A percentile compares a stretch with the other conserved stretches of the same genome.
phyloP scores from a whole-genome alignment of 2,888 invertebrate species.

The Prosopocoilus inquinatus region DNA sequence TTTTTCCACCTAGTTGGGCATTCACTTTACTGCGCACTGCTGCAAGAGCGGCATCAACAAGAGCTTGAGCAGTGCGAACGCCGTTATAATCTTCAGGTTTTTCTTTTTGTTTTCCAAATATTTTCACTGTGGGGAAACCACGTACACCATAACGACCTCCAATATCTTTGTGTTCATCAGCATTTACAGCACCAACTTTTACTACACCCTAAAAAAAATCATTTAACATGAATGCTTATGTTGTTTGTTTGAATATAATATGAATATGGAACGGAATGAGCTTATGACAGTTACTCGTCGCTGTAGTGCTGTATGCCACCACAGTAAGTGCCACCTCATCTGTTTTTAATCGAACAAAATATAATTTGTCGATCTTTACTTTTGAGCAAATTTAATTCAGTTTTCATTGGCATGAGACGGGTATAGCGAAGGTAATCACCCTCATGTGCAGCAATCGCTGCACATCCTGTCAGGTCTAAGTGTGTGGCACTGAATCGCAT shows the following conservation, averaged over 20 bases:
- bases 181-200: slow-evolving; percentile 93
- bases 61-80: slow-evolving; percentile 77
- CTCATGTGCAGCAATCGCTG: too few relatives aligned
- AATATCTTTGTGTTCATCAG: slow-evolving; percentile 82
- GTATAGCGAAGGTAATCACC: too few relatives aligned
- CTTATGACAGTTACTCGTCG: too few relatives aligned
- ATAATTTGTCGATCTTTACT: too few relatives aligned
- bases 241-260: slow-evolving; percentile 6
- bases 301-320: too few relatives aligned
- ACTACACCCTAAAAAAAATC: slow-evolving; percentile 69
- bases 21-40: slow-evolving; percentile 75
- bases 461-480: too few relatives aligned
- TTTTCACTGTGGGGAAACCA: slow-evolving; percentile 96
- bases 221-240: slow-evolving; percentile 12
- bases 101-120: slow-evolving; percentile 82
- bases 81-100: slow-evolving; percentile 84
- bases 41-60: slow-evolving; percentile 82
- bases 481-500: too few relatives aligned
- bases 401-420: too few relatives aligned
- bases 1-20: slow-evolving; percentile 64
- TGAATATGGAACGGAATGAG: too few relatives aligned
- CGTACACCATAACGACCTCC: slow-evolving; percentile 77
- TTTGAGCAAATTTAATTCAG: too few relatives aligned
- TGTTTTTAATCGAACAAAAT: too few relatives aligned
- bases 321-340: too few relatives aligned